Evolutionary conservation across 2,113 vertebrate genomes (phyloP).

Genomic region (Chelonoidis abingdonii): DNA sequence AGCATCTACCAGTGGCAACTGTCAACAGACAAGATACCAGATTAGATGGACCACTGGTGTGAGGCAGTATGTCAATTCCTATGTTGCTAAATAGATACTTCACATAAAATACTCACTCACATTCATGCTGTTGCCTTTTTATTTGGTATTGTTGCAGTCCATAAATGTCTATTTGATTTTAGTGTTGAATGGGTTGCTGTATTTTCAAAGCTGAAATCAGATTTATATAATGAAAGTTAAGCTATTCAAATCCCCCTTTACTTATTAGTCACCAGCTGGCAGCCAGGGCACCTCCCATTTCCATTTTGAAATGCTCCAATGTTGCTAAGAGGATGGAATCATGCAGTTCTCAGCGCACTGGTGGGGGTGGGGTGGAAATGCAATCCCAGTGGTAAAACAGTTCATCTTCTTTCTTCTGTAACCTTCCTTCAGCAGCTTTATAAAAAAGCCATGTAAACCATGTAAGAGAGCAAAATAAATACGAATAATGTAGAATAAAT

Average conservation of each 20-base stretch:
- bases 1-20: neutral
- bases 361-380: neutral
- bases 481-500: rapidly evolving
- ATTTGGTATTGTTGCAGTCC: neutral
- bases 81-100: neutral
- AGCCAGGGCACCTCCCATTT: neutral
- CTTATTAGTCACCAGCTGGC: neutral
- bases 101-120: neutral
- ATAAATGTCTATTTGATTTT: neutral
- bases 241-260: neutral
- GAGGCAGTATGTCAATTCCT: neutral
- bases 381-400: rapidly evolving
- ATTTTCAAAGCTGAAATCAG: neutral
- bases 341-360: rapidly evolving
- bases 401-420: neutral
- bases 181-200: rapidly evolving
- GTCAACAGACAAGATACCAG: neutral
- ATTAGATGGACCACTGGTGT: neutral
- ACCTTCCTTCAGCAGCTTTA: neutral
- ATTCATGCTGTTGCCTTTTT: neutral
- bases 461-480: neutral
- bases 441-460: rapidly evolving
- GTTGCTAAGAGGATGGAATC: too few species aligned
- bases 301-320: neutral
- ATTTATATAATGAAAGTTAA: neutral